Conservation (phyloP, 2,113 vertebrate species). For the Ptyas mucosa region DNA sequence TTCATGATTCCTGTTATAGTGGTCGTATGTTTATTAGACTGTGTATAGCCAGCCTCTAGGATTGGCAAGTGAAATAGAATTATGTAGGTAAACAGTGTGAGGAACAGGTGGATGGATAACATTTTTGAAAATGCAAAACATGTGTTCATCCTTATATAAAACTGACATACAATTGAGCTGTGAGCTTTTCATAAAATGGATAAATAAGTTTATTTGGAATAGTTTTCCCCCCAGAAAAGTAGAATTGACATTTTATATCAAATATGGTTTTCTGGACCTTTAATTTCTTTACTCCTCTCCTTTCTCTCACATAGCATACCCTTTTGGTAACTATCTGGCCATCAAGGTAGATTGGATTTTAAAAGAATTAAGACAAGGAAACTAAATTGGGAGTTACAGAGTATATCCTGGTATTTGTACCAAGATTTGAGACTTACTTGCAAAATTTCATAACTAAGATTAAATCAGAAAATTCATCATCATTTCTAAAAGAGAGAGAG, state of each 20-base stretch:
- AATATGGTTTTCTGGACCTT: background rate
- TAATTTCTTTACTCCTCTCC: background rate
- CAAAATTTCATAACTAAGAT: background rate
- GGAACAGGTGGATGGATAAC: background rate
- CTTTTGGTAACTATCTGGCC: background rate
- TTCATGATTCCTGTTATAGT: background rate
- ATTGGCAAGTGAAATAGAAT: background rate
- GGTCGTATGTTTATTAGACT: background rate
- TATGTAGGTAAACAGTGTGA: background rate
- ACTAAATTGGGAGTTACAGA: background rate
- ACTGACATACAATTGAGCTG: background rate
- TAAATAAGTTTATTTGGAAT: background rate
- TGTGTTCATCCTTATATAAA: background rate
- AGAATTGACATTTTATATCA: background rate
- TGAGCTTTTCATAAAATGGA: background rate
- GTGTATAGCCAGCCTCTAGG: rapidly evolving
- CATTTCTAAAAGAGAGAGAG: background rate
- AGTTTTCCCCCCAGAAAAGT: background rate
- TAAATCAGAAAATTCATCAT: background rate
- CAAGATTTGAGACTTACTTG: background rate
- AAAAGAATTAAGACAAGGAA: background rate
- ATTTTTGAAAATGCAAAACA: background rate
- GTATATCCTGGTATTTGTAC: background rate
- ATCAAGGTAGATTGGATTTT: background rate
- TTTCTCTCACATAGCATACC: background rate